Conservation (phyloP, 2,888 invertebrate species). For the Chesias legatella region DNA sequence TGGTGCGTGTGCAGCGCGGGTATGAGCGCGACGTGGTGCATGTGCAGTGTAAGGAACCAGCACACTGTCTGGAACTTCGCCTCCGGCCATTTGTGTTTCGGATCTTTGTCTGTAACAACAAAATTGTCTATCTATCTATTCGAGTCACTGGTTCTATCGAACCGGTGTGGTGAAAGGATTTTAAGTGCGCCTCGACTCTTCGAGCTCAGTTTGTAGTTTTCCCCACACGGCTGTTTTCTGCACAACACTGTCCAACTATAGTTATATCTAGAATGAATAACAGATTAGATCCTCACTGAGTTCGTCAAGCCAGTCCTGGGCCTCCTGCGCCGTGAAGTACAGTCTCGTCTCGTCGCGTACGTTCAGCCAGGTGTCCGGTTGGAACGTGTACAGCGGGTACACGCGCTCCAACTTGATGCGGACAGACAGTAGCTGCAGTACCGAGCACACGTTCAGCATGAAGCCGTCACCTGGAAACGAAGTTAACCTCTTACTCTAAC, state of each 20-base stretch:
- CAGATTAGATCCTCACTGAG: constrained; percentile 72
- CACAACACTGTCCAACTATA: no score
- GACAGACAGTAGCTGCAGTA: constrained; percentile 93
- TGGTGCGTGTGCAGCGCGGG: constrained; percentile 90
- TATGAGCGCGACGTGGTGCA: constrained; percentile 94
- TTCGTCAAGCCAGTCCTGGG: constrained; percentile 85
- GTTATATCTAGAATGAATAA: no score
- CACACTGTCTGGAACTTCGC: constrained; percentile 97
- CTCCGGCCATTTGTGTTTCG: constrained; percentile 84
- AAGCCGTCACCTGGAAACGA: constrained; percentile 90
- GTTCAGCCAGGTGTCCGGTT: constrained; percentile 86
- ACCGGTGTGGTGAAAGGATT: no score
- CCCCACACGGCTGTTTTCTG: no score
- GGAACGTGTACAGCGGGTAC: constrained; percentile 93
- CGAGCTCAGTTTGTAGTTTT: no score
- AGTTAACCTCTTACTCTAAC: no score
- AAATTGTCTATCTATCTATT: neutral
- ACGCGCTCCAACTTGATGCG: constrained; percentile 95
- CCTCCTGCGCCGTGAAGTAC: constrained; percentile 90
- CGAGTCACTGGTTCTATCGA: no score
- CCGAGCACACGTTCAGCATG: constrained; percentile 95
- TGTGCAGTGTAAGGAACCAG: constrained; percentile 97
- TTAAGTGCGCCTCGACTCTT: no score
- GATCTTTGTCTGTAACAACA: constrained; percentile 59
- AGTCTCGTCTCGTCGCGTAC: constrained; percentile 91